phyloP scores from a whole-genome alignment of 2,888 invertebrate genomes.

The Lithosia quadra region DNA sequence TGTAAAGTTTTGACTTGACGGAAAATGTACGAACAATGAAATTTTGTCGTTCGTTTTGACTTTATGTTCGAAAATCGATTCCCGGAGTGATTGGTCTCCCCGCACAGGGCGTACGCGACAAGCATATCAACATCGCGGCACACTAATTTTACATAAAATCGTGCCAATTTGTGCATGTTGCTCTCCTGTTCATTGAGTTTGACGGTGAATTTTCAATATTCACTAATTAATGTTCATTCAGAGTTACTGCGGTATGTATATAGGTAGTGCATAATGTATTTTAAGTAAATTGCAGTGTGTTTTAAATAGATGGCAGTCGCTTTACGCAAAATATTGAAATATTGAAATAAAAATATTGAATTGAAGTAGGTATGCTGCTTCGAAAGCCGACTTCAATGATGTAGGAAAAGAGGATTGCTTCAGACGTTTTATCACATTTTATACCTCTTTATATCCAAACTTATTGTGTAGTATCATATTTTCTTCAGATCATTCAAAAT shows the following conservation, averaged over 20 bases:
- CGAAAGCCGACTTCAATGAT: too few relatives aligned
- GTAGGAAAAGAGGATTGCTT: too few relatives aligned
- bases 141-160: constrained; percentile 48
- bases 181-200: constrained; percentile 20
- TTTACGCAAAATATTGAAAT: too few relatives aligned
- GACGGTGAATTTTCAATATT: constrained; percentile 32
- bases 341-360: too few relatives aligned
- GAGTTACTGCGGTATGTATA: not conserved
- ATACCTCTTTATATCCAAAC: too few relatives aligned
- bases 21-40: constrained; percentile 7
- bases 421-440: too few relatives aligned
- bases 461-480: not conserved
- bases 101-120: constrained; percentile 60
- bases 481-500: not conserved
- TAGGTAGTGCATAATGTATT: not conserved
- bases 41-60: constrained; percentile 5
- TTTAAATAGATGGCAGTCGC: too few relatives aligned
- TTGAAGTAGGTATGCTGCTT: too few relatives aligned
- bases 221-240: constrained; percentile 36
- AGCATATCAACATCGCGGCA: constrained; percentile 52
- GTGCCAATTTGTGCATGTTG: constrained; percentile 50
- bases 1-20: too few relatives aligned
- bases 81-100: constrained; percentile 53
- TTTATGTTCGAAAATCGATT: constrained; percentile 50
- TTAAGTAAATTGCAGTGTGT: too few relatives aligned